These are phyloP conservation scores for Excalfactoria chinensis DNA, from an alignment of 2,113 vertebrate genomes.

Conservation along the genomic window DNA sequence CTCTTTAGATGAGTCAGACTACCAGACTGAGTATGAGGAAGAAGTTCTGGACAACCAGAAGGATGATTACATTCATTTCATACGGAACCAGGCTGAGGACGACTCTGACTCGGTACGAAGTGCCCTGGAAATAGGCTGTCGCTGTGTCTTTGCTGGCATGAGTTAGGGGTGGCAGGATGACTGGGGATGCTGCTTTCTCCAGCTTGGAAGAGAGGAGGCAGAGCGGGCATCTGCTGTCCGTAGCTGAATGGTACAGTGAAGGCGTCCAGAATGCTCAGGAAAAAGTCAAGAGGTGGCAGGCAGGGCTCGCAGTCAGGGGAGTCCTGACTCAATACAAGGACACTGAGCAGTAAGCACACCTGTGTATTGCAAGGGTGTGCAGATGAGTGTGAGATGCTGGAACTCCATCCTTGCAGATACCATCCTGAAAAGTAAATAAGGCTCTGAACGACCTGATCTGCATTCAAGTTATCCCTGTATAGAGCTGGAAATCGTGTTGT, in stretches of 20 bases:
- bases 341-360: not conserved
- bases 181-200: not conserved
- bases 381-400: not conserved
- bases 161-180: not conserved
- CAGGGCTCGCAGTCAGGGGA: not conserved
- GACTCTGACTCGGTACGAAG: slow-evolving; percentile 83
- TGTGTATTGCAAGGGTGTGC: not conserved
- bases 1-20: slow-evolving; percentile 88
- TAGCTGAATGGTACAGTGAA: not conserved
- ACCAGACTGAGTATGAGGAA: slow-evolving; percentile 93
- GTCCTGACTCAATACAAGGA: not conserved
- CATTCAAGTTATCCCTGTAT: not conserved
- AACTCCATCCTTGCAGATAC: not conserved
- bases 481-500: not conserved
- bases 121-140: not conserved
- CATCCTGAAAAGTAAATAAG: not conserved
- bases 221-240: not conserved
- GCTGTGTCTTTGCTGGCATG: accelerated
- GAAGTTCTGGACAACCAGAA: slow-evolving; percentile 70
- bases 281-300: not conserved
- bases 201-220: not conserved
- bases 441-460: not conserved
- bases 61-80: slow-evolving; percentile 69
- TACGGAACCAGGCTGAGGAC: slow-evolving; percentile 68
- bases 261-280: not conserved